These are phyloP conservation scores for Bruchidius siliquastri DNA, from an alignment of 2,888 invertebrate species.

Conservation along the genomic window DNA sequence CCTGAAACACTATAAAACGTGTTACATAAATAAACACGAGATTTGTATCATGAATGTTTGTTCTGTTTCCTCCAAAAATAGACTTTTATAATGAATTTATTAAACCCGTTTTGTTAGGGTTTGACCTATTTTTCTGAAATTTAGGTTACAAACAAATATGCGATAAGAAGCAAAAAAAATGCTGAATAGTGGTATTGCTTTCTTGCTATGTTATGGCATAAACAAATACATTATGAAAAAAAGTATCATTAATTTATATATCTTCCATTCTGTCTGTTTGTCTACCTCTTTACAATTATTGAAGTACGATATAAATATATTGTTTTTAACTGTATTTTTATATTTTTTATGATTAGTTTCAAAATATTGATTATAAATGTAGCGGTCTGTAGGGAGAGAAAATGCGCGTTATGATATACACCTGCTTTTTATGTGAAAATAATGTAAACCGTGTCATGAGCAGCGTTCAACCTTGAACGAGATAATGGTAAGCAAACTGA, in stretches of 20 bases:
- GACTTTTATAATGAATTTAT: neutral
- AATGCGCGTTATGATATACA: neutral
- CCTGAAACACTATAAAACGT: neutral
- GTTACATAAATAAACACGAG: neutral
- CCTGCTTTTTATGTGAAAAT: neutral
- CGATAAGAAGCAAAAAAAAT: too few relatives aligned
- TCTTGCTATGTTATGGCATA: too few relatives aligned
- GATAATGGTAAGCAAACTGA: neutral
- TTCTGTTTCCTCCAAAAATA: neutral
- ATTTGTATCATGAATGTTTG: neutral
- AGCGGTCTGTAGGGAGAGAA: neutral
- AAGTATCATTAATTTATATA: too few relatives aligned
- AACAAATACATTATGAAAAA: too few relatives aligned
- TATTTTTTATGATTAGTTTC: too few relatives aligned
- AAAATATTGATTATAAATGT: too few relatives aligned
- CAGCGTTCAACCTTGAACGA: neutral
- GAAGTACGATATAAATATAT: too few relatives aligned
- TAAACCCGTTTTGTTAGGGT: neutral
- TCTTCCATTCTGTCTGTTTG: too few relatives aligned
- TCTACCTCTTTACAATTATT: too few relatives aligned
- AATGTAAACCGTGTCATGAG: neutral
- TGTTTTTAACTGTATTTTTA: too few relatives aligned
- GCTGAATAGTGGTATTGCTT: too few relatives aligned
- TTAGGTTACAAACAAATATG: too few relatives aligned
- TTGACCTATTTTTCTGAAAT: neutral